phyloP scores from a whole-genome alignment of 35 echinoderm and acorn worm species.

The Ophiothrix spiculata region DNA sequence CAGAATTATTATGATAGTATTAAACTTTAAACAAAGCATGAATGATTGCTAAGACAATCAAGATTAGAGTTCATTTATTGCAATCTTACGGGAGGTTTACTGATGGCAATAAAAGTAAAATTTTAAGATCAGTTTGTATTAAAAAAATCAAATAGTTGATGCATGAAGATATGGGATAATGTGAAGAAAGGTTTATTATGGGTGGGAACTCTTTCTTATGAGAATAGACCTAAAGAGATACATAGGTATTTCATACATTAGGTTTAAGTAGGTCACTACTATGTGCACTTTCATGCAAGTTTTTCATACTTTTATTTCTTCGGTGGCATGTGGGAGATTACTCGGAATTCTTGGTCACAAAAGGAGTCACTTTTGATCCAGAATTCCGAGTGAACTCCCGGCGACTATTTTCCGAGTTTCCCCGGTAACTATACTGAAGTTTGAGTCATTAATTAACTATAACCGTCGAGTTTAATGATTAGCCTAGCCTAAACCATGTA shows the following conservation, averaged over 20 bases:
- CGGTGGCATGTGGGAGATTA: background rate
- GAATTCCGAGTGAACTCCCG: too few species aligned
- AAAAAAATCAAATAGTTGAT: too few species aligned
- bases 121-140: background rate
- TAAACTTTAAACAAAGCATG: background rate
- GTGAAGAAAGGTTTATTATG: conserved; percentile 8
- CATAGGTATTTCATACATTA: background rate
- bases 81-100: background rate
- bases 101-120: background rate
- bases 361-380: too few species aligned
- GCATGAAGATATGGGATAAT: background rate
- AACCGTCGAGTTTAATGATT: too few species aligned
- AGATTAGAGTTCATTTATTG: background rate
- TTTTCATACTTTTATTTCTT: background rate
- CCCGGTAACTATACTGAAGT: too few species aligned
- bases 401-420: too few species aligned
- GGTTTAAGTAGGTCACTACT: background rate
- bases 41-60: background rate
- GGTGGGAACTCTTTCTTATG: background rate
- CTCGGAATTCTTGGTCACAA: background rate
- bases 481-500: too few species aligned
- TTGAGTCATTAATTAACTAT: too few species aligned
- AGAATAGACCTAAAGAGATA: background rate
- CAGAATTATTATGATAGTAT: background rate
- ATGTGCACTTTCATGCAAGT: too few species aligned